Conservation (phyloP, 2,113 vertebrate genomes). For the Callipepla squamata region DNA sequence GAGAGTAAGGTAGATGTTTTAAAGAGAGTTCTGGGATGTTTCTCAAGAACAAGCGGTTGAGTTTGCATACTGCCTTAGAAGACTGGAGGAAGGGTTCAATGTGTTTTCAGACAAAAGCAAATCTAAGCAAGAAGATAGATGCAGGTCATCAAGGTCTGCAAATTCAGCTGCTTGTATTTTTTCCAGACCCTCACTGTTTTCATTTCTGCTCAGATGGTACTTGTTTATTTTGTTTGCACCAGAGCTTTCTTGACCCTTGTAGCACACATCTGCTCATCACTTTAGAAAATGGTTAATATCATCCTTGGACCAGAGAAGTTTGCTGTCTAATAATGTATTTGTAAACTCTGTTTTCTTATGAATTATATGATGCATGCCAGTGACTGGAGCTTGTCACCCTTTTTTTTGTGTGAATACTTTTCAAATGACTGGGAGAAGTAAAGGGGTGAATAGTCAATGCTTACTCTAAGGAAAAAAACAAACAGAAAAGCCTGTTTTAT, state of each 20-base stretch:
- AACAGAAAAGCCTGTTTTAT: not conserved
- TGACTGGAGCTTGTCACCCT: not conserved
- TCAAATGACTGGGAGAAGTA: not conserved
- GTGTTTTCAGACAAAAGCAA: not conserved
- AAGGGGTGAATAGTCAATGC: not conserved
- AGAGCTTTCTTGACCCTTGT: not conserved
- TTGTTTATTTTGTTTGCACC: not conserved
- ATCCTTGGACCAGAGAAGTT: not conserved
- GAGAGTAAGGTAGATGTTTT: not conserved
- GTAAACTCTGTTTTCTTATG: not conserved
- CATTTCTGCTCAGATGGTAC: not conserved
- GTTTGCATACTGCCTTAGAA: not conserved
- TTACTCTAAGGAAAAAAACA: not conserved
- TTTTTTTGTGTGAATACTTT: not conserved
- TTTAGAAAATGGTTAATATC: constrained; percentile 6
- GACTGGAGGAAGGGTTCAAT: not conserved
- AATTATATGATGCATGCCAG: not conserved
- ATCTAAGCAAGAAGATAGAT: not conserved
- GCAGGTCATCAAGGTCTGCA: not conserved
- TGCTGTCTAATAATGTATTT: not conserved
- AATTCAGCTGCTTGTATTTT: not conserved
- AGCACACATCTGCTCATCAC: not conserved
- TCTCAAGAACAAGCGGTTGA: not conserved
- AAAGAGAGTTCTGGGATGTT: not conserved
- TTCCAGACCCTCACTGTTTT: not conserved